phyloP scores from a whole-genome alignment of 2,113 vertebrate genomes.

The Pristiophorus japonicus region DNA sequence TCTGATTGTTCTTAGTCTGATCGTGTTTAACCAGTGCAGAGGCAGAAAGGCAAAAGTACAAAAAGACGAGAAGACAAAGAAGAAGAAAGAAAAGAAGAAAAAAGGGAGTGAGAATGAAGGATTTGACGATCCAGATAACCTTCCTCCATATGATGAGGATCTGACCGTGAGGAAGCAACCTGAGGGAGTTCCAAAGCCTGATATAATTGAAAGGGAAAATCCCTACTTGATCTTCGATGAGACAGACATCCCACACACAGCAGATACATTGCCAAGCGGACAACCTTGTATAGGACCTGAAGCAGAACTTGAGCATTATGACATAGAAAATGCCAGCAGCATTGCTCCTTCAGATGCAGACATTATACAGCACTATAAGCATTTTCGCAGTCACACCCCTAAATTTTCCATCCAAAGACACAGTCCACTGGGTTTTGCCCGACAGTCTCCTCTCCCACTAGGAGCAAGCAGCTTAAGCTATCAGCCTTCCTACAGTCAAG shows the following conservation, averaged over 20 bases:
- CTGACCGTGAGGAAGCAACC: conserved; percentile 93
- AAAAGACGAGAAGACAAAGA: conserved; percentile 79
- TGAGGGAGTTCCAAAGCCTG: conserved; percentile 91
- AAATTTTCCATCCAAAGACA: conserved; percentile 96
- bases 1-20: conserved; percentile 80
- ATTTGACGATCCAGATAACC: conserved; percentile 88
- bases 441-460: conserved; percentile 85
- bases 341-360: conserved; percentile 93
- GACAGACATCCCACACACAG: conserved; percentile 71
- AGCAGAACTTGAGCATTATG: conserved; percentile 87
- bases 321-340: conserved; percentile 96
- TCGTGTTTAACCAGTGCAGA: conserved; percentile 87
- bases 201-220: conserved; percentile 94
- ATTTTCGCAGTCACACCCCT: conserved; percentile 90
- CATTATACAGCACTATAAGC: conserved; percentile 95
- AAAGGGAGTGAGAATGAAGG: conserved; percentile 95
- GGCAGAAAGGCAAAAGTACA: conserved; percentile 66
- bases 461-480: conserved; percentile 85
- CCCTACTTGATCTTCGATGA: conserved; percentile 94
- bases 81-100: conserved; percentile 84
- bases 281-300: conserved; percentile 65
- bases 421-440: conserved; percentile 86
- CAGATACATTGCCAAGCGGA: conserved; percentile 81
- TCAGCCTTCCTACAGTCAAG: conserved; percentile 76
- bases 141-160: conserved; percentile 85